Evolutionary conservation across 1,140 invertebrate genomes (phyloP), one percentile per base, ranked within the genome.

Genomic region (Drosophila pectinifera): DNA sequence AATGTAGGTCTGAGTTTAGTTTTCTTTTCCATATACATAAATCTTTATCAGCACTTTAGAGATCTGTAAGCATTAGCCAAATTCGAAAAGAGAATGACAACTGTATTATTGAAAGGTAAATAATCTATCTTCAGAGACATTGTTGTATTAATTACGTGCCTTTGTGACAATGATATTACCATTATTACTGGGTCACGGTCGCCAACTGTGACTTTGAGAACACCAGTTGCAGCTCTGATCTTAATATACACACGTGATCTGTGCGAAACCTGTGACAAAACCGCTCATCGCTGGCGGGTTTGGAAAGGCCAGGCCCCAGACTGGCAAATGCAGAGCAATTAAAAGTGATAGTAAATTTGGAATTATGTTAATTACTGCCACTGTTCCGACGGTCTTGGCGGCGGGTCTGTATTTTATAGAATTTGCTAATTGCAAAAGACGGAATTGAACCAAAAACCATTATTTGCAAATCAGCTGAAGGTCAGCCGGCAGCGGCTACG

Each of bases 321-420:
- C 43, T 49, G 41, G 54, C 34, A n/a, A 36, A 61, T 68, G 48
- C 39, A 78, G 54, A 86, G 74, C 83, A 86, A 88, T 88, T 86
- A 88, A 86, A 79, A 83, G 74, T 69, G 73, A 80, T 77, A 88
- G 69, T 78, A 86, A 82, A 77, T 69, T 75, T 51, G 62, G 78
- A 86, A 83, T 88, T 73, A 86, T 88, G 74, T 72, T 86, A 86
- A 86, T 86, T 86, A 70, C 68, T 57, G 68, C 68, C 64, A 72
- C 68, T 70, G 68, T 48, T 74, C 48, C 24, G 48, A 22, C 11
- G 34, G 73, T 58, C 65, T 75, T 73, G 26, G 64, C 45, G 56
- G 53, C 16, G 11, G 16, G 28, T 8, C 13, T 36, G 18, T 53
- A 78, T 64, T 84, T 69, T 63, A 73, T 45, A 68, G 72, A 77